Conservation (phyloP, 1,140 invertebrate genomes). For the Forficula auricularia region DNA sequence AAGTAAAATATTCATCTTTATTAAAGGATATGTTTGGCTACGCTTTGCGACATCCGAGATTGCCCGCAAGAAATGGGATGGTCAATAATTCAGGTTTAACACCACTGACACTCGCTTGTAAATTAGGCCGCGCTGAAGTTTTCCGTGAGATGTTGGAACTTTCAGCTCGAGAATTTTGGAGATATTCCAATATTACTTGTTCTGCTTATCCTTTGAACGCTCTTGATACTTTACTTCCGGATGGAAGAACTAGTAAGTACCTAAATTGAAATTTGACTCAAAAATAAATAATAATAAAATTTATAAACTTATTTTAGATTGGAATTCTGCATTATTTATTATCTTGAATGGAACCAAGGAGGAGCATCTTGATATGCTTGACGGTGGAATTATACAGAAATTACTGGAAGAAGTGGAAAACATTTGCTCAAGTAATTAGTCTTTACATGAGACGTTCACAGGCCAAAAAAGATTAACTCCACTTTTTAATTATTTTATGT, state of each 20-base stretch:
- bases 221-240: slow-evolving; percentile 82
- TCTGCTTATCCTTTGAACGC: slow-evolving; percentile 92
- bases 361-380: slow-evolving; percentile 96
- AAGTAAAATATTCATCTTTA: slow-evolving; percentile 2
- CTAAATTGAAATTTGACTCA: background rate
- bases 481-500: background rate
- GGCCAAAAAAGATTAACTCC: too few species aligned
- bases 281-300: slow-evolving; percentile 1
- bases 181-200: slow-evolving; percentile 98
- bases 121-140: slow-evolving; percentile 83
- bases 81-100: slow-evolving; percentile 79
- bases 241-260: slow-evolving; percentile 80
- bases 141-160: slow-evolving; percentile 97
- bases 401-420: slow-evolving; percentile 98
- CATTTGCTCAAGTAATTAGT: slow-evolving; percentile 74
- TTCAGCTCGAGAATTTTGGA: slow-evolving; percentile 89
- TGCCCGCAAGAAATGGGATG: slow-evolving; percentile 78
- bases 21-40: slow-evolving; percentile 94
- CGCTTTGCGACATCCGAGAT: slow-evolving; percentile 81
- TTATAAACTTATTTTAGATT: slow-evolving; percentile 46
- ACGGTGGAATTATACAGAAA: slow-evolving; percentile 92
- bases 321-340: slow-evolving; percentile 95
- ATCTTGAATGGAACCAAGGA: slow-evolving; percentile 93
- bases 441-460: too few species aligned
- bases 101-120: slow-evolving; percentile 86